Evolutionary conservation across 2,113 vertebrate genomes (phyloP), one percentile per base, ranked within the genome.

Genomic region (Ptilorrhoa leucosticta): DNA sequence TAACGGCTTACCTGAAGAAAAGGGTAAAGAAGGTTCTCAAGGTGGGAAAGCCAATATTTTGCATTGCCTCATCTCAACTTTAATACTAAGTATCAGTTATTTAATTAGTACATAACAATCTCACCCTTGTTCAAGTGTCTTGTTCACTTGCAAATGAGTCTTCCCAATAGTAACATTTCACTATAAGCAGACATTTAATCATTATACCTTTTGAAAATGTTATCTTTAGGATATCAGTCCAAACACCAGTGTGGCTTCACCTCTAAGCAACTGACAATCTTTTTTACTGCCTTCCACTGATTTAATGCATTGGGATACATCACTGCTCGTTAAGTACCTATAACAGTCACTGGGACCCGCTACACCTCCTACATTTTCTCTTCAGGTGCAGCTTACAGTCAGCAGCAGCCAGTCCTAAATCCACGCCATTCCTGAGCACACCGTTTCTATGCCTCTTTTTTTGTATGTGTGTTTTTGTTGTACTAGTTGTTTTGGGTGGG

Each of bases 41-140:
- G 97, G 97, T 23, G 66, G 40, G 94, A 54, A 98, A 98, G 97
- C 98, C 98, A 96, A 13, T 50, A 69, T 60, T 87, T 64, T 64
- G 31, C 31, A 64, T 44, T 84, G 26, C 10, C 13, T 94, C 13
- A 3, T 56, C 7, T 60, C 8, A 6, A n/a, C 22, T 75, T 81
- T 72, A 77, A 84, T 63, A 48, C 7, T 33, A 72, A 84, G 16
- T 39, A 69, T 53, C 22, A 42, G 10, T n/a, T 42, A 5, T 24
- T 83, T 90, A 58, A 80, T 83, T 63, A 57, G 28, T 21, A n/a
- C n/a, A 12, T 42, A 72, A 72, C 21, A 9, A 2, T 24, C 53
- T 39, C n/a, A 58, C 23, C 5, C 26, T 72, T 45, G 16, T 72
- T 77, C 70, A 73, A 22, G 14, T 26, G 24, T 21, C 47, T 44